Conservation (phyloP, 2,797 vertebrate genomes). For the Spondyliosoma cantharus region DNA sequence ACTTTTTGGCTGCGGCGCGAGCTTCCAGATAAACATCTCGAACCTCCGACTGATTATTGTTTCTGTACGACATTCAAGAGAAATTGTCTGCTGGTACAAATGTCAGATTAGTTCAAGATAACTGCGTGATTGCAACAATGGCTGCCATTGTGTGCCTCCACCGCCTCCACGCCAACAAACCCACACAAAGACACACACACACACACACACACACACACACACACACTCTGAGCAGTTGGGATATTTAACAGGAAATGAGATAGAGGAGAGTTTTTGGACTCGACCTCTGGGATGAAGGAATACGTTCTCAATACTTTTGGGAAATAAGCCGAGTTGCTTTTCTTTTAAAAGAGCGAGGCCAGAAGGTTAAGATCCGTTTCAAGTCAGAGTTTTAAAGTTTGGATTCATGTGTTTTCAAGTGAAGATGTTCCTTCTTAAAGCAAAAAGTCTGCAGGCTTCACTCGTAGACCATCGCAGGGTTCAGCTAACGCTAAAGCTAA, state of each 20-base stretch:
- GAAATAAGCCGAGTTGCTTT: neutral
- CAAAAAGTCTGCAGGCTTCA: neutral
- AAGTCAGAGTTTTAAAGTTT: neutral
- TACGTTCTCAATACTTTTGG: neutral
- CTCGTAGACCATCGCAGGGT: neutral
- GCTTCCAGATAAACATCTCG: slow-evolving; percentile 63
- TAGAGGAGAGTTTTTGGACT: neutral
- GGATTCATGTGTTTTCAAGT: neutral
- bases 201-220: slow-evolving; percentile 27
- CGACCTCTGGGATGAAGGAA: neutral
- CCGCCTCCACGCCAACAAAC: slow-evolving; percentile 17
- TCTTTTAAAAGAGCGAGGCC: neutral
- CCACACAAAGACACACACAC: slow-evolving; percentile 36
- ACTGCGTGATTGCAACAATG: slow-evolving; percentile 61
- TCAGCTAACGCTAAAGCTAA: neutral
- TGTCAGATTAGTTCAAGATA: slow-evolving; percentile 69
- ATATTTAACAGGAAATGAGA: slow-evolving; percentile 15
- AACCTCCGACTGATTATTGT: slow-evolving; percentile 51
- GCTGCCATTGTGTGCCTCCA: slow-evolving; percentile 53
- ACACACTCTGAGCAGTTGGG: neutral
- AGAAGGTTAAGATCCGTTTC: neutral
- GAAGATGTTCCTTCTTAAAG: neutral
- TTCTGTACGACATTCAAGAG: slow-evolving; percentile 51
- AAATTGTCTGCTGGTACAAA: slow-evolving; percentile 52
- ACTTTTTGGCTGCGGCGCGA: slow-evolving; percentile 33